Percentiles rank a stretch among this genome's conserved stretches.
phyloP scores from a whole-genome alignment of 2,888 invertebrate genomes.

The Acanthosepion esculentum region DNA sequence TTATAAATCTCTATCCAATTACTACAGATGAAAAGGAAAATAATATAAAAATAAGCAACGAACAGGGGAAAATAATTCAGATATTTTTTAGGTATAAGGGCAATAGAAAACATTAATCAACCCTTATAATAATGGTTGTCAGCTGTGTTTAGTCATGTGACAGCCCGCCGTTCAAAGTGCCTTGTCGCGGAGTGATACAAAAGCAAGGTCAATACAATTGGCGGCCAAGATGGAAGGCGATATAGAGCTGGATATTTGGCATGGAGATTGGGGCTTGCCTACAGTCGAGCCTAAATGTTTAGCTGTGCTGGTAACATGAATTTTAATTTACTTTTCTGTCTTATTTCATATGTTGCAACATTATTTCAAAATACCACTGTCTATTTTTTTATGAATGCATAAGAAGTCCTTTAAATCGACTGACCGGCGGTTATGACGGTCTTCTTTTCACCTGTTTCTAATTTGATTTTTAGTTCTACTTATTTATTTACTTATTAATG shows the following conservation, averaged over 20 bases:
- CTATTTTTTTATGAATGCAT: no score
- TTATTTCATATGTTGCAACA: neutral
- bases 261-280: slow-evolving; percentile 90
- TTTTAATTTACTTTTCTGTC: neutral
- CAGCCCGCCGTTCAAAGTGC: neutral
- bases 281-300: slow-evolving; percentile 89
- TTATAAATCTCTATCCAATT: neutral
- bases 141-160: neutral
- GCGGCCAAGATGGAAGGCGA: slow-evolving; percentile 64
- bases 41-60: neutral
- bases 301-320: slow-evolving; percentile 82
- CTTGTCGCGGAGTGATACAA: slow-evolving; percentile 24
- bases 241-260: slow-evolving; percentile 83
- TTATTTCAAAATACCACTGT: neutral
- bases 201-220: neutral
- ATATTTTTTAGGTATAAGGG: neutral
- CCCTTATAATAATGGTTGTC: neutral
- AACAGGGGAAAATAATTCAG: neutral
- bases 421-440: neutral
- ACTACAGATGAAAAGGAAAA: neutral
- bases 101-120: neutral
- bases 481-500: neutral
- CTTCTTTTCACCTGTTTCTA: neutral
- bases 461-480: neutral
- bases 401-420: neutral